Percentiles rank a stretch among this genome's conserved stretches.
Evolutionary conservation across 2,113 vertebrate species (phyloP).

Genomic region (Mohoua ochrocephala): DNA sequence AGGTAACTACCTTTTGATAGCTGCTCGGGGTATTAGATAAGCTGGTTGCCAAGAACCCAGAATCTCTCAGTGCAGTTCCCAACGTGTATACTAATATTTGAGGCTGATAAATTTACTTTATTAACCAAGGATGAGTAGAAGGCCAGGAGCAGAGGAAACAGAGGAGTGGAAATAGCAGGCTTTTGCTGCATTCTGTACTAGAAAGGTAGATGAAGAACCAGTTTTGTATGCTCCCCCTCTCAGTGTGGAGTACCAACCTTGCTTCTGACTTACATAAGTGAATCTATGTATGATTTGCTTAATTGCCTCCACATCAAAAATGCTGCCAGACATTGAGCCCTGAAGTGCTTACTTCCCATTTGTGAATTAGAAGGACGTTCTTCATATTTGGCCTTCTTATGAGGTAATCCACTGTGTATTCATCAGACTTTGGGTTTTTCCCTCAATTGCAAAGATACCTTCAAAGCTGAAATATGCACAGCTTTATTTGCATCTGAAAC

Average conservation of each 20-base stretch:
- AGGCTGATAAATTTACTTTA: background rate
- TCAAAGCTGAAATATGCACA: background rate
- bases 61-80: background rate
- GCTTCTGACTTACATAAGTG: background rate
- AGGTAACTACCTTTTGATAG: background rate
- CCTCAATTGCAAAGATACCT: background rate
- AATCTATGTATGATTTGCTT: background rate
- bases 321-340: background rate
- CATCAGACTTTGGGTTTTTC: background rate
- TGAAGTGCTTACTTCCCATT: background rate
- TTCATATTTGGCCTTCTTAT: background rate
- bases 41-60: background rate
- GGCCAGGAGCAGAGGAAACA: background rate
- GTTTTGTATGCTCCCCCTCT: background rate
- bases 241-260: background rate
- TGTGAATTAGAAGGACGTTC: background rate
- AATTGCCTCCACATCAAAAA: background rate
- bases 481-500: background rate
- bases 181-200: background rate
- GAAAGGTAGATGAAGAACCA: background rate
- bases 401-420: background rate
- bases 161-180: background rate
- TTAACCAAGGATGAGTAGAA: background rate
- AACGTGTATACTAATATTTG: background rate
- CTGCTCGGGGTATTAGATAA: background rate